These are phyloP conservation scores for Cryptocephalus moraei DNA, from an alignment of 2,888 invertebrate genomes.

Conservation along the genomic window DNA sequence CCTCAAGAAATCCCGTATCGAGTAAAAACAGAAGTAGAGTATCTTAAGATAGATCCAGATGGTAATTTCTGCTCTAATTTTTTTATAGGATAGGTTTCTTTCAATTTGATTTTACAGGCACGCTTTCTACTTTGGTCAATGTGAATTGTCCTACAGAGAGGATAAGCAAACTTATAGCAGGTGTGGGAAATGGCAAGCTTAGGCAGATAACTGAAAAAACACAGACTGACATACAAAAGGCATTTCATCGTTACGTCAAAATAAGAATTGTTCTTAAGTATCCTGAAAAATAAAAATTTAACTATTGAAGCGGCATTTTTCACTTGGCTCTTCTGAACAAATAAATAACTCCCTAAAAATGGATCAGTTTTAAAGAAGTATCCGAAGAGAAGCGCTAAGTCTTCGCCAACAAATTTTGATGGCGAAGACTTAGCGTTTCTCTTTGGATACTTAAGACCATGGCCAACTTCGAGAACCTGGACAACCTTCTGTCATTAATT, in stretches of 20 bases:
- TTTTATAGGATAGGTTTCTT: neutral
- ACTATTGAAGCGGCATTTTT: too few species aligned
- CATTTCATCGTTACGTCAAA: slow-evolving; percentile 30
- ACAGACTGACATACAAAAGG: slow-evolving; percentile 31
- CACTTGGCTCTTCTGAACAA: too few species aligned
- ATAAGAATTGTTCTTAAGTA: slow-evolving; percentile 26
- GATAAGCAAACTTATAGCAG: slow-evolving; percentile 55
- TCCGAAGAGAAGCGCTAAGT: too few species aligned
- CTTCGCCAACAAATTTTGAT: too few species aligned
- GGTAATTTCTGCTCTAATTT: slow-evolving; percentile 27
- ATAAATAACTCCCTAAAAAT: too few species aligned
- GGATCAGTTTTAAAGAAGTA: too few species aligned
- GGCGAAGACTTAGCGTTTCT: too few species aligned
- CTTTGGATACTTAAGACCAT: too few species aligned
- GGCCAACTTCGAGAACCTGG: too few species aligned
- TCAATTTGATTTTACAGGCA: slow-evolving; percentile 34
- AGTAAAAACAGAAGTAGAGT: slow-evolving; percentile 55
- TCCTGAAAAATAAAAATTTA: neutral
- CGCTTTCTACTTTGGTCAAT: slow-evolving; percentile 45
- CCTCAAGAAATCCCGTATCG: slow-evolving; percentile 81
- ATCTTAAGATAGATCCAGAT: slow-evolving; percentile 48
- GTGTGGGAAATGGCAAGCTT: slow-evolving; percentile 58
- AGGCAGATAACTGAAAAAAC: slow-evolving; percentile 51
- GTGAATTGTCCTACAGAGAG: slow-evolving; percentile 55
- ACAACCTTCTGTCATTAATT: too few species aligned